phyloP scores from a whole-genome alignment of 2,888 invertebrate species.

The Thysanoteuthis rhombus region DNA sequence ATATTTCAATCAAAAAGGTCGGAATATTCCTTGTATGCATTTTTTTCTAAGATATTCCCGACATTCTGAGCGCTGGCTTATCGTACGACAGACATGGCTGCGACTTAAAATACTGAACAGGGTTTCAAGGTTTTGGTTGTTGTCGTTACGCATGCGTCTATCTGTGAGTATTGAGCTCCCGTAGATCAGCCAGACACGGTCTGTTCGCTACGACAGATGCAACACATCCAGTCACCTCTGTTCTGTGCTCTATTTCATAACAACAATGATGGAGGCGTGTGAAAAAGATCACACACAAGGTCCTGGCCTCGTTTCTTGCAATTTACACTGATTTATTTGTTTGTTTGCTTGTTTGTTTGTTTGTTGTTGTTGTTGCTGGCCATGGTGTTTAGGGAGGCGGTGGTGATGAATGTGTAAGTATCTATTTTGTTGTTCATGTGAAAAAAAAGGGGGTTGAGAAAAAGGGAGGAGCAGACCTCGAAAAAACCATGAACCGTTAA shows the following conservation, averaged over 20 bases:
- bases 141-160: background rate
- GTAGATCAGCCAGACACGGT: background rate
- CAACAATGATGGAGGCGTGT: background rate
- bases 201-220: background rate
- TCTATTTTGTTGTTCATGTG: background rate
- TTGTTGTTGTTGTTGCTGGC: background rate
- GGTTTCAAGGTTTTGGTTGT: background rate
- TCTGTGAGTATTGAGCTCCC: background rate
- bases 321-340: background rate
- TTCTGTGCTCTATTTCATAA: background rate
- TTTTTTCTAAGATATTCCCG: too few species aligned
- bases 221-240: background rate
- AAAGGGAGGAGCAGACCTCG: background rate
- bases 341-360: background rate
- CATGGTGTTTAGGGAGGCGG: background rate
- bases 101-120: background rate
- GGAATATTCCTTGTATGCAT: too few species aligned
- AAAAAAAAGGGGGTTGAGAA: background rate
- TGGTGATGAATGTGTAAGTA: background rate
- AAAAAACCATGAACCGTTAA: background rate
- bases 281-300: conserved; percentile 12
- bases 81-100: background rate
- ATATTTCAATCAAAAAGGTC: too few species aligned
- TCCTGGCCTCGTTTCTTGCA: background rate
- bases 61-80: background rate